Evolutionary conservation across 2,797 vertebrate species (phyloP).

Genomic region (Xenentodon cancila): DNA sequence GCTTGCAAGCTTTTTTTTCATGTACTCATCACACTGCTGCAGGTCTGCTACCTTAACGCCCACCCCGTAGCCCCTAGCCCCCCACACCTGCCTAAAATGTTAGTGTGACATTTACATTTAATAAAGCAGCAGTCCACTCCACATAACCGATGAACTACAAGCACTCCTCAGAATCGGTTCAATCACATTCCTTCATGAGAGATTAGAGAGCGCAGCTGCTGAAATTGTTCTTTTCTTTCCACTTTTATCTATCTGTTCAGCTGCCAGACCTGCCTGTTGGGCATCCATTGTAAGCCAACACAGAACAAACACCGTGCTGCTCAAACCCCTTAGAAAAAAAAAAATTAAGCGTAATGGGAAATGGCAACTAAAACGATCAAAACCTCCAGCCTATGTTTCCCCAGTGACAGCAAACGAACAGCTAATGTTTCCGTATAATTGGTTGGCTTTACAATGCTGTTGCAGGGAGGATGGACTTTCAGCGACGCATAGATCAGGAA

Average conservation of each 20-base stretch:
- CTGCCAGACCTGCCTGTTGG: conserved; percentile 16
- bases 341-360: conserved; percentile 26
- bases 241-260: conserved; percentile 26
- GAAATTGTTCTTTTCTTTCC: conserved; percentile 35
- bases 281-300: conserved; percentile 9
- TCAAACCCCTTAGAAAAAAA: conserved; percentile 22
- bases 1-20: conserved; percentile 33
- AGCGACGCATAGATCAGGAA: conserved; percentile 20
- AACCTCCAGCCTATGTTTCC: conserved; percentile 31
- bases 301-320: conserved; percentile 11
- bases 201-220: conserved; percentile 42
- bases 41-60: background rate
- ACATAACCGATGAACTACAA: conserved; percentile 44
- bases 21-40: conserved; percentile 21
- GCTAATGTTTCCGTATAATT: conserved; percentile 56
- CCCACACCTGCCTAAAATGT: conserved; percentile 9
- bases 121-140: conserved; percentile 28
- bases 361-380: conserved; percentile 49
- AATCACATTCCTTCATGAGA: conserved; percentile 40
- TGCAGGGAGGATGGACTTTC: conserved; percentile 35
- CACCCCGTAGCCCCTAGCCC: background rate
- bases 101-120: conserved; percentile 55
- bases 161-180: conserved; percentile 37
- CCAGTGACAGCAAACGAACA: conserved; percentile 16
- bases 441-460: conserved; percentile 63